A percentile compares a stretch with the other conserved stretches of the same genome.
Conservation (phyloP, 2,113 vertebrate species). For the Mionectes macconnelli region DNA sequence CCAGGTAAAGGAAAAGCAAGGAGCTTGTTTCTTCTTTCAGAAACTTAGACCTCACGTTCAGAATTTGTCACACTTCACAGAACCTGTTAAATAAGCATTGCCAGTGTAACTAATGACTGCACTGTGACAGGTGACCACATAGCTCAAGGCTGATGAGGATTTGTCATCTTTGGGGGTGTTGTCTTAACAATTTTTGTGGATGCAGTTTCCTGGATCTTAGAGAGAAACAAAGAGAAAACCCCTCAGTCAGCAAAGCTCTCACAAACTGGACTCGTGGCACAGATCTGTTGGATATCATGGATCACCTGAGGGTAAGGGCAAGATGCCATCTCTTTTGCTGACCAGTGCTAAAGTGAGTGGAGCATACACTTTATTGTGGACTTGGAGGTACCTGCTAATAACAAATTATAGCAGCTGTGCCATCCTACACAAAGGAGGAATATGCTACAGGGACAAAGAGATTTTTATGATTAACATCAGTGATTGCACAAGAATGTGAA, state of each 20-base stretch:
- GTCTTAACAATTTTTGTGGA: background rate
- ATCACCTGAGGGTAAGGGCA: background rate
- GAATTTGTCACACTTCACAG: background rate
- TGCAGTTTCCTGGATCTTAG: background rate
- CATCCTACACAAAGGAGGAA: background rate
- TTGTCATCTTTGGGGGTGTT: background rate
- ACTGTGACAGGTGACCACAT: background rate
- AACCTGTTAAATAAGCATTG: background rate
- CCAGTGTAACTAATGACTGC: background rate
- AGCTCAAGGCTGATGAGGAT: background rate
- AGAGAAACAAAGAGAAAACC: background rate
- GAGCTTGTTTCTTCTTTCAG: background rate
- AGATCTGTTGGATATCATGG: background rate
- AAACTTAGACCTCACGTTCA: background rate
- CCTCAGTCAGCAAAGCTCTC: background rate
- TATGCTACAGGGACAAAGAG: background rate
- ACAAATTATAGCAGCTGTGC: background rate
- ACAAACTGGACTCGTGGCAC: background rate
- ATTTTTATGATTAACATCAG: background rate
- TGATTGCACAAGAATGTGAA: background rate
- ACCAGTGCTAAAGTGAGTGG: background rate
- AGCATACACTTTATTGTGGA: background rate
- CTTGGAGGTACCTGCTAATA: background rate
- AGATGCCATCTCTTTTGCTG: background rate
- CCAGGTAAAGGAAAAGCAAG: background rate